Evolutionary conservation across 2,113 vertebrate genomes (phyloP).

Genomic region (Gambusia holbrooki): DNA sequence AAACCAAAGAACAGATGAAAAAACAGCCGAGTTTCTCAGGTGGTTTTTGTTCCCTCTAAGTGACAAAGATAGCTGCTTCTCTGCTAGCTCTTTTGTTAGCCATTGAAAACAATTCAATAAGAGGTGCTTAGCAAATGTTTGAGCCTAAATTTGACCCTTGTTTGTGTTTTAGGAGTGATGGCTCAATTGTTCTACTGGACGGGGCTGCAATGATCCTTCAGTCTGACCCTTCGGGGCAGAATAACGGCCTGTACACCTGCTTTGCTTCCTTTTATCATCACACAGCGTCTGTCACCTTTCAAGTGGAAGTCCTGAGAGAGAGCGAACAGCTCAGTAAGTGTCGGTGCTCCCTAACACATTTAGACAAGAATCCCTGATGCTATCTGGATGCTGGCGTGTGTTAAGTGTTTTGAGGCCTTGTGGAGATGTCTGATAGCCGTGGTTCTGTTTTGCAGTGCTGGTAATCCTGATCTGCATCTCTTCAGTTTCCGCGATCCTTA

Average conservation of each 20-base stretch:
- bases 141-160: not conserved
- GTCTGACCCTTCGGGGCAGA: slow-evolving; percentile 34
- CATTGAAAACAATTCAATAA: not conserved
- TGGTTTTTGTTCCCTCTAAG: not conserved
- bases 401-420: not conserved
- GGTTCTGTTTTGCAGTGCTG: slow-evolving; percentile 56
- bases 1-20: no score
- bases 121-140: not conserved
- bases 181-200: slow-evolving; percentile 49
- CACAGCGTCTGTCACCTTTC: slow-evolving; percentile 56
- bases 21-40: not conserved
- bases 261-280: slow-evolving; percentile 74
- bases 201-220: slow-evolving; percentile 60
- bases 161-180: slow-evolving; percentile 64
- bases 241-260: slow-evolving; percentile 73
- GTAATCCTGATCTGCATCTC: slow-evolving; percentile 57
- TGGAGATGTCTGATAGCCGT: not conserved
- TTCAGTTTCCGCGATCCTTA: slow-evolving; percentile 48
- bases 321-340: slow-evolving; percentile 55
- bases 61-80: no score
- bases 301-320: slow-evolving; percentile 65
- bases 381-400: not conserved
- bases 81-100: not conserved
- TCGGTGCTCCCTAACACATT: not conserved
- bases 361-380: not conserved